Evolutionary conservation across 2,888 invertebrate species (phyloP).

Genomic region (Leucoma salicis): DNA sequence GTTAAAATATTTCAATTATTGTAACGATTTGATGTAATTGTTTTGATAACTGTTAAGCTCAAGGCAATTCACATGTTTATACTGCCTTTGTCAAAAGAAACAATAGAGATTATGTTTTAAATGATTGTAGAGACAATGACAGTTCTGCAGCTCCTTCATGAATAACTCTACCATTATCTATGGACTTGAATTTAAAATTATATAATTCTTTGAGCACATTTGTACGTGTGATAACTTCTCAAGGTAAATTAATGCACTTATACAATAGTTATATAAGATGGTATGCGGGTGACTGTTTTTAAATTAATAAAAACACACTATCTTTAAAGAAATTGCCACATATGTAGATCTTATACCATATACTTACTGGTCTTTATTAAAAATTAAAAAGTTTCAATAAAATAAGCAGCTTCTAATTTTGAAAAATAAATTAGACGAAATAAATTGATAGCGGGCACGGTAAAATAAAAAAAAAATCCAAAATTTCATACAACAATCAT

Average conservation of each 20-base stretch:
- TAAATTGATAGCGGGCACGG: too few species aligned
- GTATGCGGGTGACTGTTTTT: conserved; percentile 10
- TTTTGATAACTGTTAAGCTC: conserved; percentile 35
- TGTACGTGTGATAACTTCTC: conserved; percentile 7
- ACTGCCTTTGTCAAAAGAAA: conserved; percentile 42
- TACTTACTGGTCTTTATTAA: too few species aligned
- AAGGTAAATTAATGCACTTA: conserved; percentile 17
- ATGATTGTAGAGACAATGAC: conserved; percentile 31
- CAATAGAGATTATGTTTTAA: conserved; percentile 39
- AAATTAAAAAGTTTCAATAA: too few species aligned
- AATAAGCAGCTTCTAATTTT: too few species aligned
- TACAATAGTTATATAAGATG: conserved; percentile 17
- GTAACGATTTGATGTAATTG: conserved; percentile 31
- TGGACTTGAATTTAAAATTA: conserved; percentile 25
- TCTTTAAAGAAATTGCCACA: too few species aligned
- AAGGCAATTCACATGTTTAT: conserved; percentile 57
- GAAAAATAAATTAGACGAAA: too few species aligned
- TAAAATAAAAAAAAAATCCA: too few species aligned
- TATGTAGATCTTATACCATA: too few species aligned
- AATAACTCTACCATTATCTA: conserved; percentile 7
- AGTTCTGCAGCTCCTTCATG: conserved; percentile 27
- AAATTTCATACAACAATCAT: conserved; percentile 3
- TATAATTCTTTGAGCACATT: conserved; percentile 7
- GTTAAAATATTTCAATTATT: conserved; percentile 25
- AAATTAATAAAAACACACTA: background rate